Evolutionary conservation across 2,888 invertebrate species (phyloP), one percentile per base, ranked within the genome.

Genomic region (Megaustenia siamemsis): DNA sequence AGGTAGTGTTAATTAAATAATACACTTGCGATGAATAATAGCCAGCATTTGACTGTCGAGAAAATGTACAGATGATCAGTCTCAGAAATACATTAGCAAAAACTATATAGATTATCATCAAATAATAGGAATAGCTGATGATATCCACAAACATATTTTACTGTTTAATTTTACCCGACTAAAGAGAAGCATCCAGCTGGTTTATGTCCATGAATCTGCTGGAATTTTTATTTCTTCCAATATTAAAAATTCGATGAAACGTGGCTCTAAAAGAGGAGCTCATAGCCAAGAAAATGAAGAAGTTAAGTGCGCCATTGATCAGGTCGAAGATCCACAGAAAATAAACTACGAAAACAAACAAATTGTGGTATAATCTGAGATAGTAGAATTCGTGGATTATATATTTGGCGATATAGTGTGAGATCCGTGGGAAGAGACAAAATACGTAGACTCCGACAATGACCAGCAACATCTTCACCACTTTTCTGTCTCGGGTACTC

Each of bases 391-490:
- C 81, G 56, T 81, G 49, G 12, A 71, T 38, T 8, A 81, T 35
- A 35, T 71, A 81, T 28, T 81, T 81, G 24, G 71, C 71, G 1
- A 71, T 71, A 45, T 81, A 81, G 53, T 63, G 69, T 4, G 71
- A 6, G 56, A 81, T 81, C 32, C 81, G 32, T 49, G 81, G 81
- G 68, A 68, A 79, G 32, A 79, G 79, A 18, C 63, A 45, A 49
- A 68, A 49, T 0, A 79, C 68, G 49, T 71, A 81, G 24, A 81
- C 63, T 28, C 56, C 63, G 53, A 81, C 68, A 38, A 81, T 71
- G 15, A 81, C 81, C 35, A 81, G 56, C 40, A 81, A 60, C 81
- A 81, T 81, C n/a, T 81, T 81, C 28, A 81, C 45, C 6, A 81
- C 81, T 56, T 81, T 71, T 49, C 53, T 81, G 38, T 81, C 81